Evolutionary conservation across 2,113 vertebrate genomes (phyloP), one percentile per base, ranked within the genome.

Genomic region (Siniperca knerii): DNA sequence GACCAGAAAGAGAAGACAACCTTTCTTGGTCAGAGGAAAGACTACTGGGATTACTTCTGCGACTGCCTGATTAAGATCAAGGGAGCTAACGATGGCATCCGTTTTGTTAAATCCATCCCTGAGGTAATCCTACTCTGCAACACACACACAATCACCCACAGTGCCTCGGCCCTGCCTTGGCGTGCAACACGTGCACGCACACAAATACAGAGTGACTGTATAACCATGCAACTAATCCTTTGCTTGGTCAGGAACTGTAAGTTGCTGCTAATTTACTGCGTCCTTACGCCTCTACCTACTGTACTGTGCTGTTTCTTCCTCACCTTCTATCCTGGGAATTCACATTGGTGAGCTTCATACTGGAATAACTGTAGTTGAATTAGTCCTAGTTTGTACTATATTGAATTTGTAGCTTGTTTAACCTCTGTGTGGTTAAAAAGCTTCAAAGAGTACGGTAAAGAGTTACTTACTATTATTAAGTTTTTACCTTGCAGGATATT

Each of bases 41-140:
- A 99, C 94, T 99, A 99, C 94, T 99, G 98, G 98, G 98, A 99
- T 94, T 99, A 98, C 89, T 99, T 99, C 95, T 97, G 96, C 0
- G 97, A 97, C 89, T 99, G 98, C 89, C 94, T 99, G 93, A 96
- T 96, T 89, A 99, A 97, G 94, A 95, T 97, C 87, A 99, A 99
- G 93, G 98, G 98, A 88, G 96, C 97, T 93, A 99, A 97, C 52
- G 98, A 99, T 78, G 98, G 98, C 89, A 98, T 99, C 88, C 98
- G 98, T 85, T 99, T 99, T 55, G 98, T 99, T 90, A 99, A 97
- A 84, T 97, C 97, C 74, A 98, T 98, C 93, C 95, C 97, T 0
- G 98, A 99, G 96, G 98, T 99, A 94, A 95, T 94, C 92, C 84
- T 76, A 21, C 72, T 61, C 18, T 65, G 54, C 57, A 74, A 42